phyloP scores from a whole-genome alignment of 2,113 vertebrate species.

The Nothoprocta perdicaria region DNA sequence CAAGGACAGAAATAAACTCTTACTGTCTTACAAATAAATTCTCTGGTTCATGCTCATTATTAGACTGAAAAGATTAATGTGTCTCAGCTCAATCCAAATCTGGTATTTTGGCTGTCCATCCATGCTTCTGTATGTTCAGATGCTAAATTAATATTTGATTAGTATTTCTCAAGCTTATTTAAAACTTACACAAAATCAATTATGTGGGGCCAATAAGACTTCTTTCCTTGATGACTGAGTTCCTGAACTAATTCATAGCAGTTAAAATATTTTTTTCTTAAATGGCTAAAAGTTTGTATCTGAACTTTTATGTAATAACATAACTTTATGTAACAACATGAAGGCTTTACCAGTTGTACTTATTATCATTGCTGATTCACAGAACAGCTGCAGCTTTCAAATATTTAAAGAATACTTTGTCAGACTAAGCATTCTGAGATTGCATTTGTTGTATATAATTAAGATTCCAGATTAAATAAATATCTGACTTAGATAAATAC shows the following conservation, averaged over 20 bases:
- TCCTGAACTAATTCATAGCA: neutral
- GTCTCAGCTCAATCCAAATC: neutral
- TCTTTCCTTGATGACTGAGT: neutral
- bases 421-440: neutral
- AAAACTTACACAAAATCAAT: neutral
- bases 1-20: neutral
- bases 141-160: neutral
- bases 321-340: rapidly evolving
- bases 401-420: neutral
- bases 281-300: neutral
- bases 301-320: neutral
- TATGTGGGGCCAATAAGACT: neutral
- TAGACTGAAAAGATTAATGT: neutral
- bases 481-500: neutral
- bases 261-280: neutral
- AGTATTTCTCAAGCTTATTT: neutral
- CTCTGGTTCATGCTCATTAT: neutral
- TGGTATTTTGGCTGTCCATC: neutral
- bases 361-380: neutral
- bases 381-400: neutral
- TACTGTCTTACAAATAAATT: rapidly evolving
- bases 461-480: neutral
- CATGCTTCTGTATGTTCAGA: rapidly evolving
- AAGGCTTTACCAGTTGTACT: neutral
- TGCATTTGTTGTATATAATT: neutral